A percentile compares a stretch with the other conserved stretches of the same genome.
Evolutionary conservation across 2,113 vertebrate species (phyloP).

Genomic region (Scophthalmus maximus): DNA sequence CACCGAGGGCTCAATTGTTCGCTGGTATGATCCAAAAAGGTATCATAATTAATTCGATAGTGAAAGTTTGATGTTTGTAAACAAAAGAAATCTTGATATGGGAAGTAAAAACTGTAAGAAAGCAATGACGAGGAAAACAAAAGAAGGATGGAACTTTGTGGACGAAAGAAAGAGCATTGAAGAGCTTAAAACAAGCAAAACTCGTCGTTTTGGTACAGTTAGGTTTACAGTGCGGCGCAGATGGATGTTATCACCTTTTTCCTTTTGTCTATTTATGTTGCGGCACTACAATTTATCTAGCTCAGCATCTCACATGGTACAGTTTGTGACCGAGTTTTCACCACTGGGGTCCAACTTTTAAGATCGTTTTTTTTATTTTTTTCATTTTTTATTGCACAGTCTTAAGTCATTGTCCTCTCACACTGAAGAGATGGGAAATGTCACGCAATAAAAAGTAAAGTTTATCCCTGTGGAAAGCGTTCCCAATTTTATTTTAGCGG

Average conservation of each 20-base stretch:
- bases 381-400: constrained; percentile 9
- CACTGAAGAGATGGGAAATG: not conserved
- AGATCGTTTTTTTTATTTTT: not conserved
- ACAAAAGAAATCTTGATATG: not conserved
- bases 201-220: no score
- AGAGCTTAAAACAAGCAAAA: no score
- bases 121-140: not conserved
- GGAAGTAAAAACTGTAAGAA: no score
- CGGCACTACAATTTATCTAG: not conserved
- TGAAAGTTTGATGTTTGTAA: constrained; percentile 18
- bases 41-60: constrained; percentile 18
- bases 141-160: not conserved
- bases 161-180: constrained; percentile 1
- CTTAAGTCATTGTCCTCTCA: constrained; percentile 12
- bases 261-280: not conserved
- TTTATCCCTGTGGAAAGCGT: constrained; percentile 7
- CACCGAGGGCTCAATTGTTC: constrained; percentile 7
- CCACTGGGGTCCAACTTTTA: no score
- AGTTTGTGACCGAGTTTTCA: not conserved
- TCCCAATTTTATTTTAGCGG: constrained; percentile 24
- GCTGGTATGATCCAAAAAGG: not conserved
- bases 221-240: not conserved
- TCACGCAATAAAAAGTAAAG: not conserved
- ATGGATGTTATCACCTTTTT: not conserved
- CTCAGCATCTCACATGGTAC: not conserved